These are phyloP conservation scores for Grallaria varia DNA, from an alignment of 2,113 vertebrate species.

Conservation along the genomic window DNA sequence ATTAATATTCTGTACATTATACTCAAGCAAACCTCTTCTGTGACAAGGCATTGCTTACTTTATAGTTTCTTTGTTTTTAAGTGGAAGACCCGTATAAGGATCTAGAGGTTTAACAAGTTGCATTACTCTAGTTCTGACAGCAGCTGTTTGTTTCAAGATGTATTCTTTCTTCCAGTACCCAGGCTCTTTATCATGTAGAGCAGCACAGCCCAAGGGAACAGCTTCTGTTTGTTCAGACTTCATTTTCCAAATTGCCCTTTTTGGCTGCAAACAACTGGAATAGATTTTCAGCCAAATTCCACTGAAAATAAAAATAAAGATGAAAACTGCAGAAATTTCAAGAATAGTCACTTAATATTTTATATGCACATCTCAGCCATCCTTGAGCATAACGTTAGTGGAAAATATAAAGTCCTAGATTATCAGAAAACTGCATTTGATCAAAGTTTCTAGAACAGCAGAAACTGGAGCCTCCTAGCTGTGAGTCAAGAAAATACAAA, in stretches of 20 bases:
- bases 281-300: slow-evolving; percentile 82
- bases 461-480: neutral
- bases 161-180: slow-evolving; percentile 85
- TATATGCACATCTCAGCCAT: neutral
- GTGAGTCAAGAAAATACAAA: neutral
- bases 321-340: neutral
- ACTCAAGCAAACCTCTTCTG: neutral
- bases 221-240: slow-evolving; percentile 26
- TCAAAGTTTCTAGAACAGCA: neutral
- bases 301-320: slow-evolving; percentile 65
- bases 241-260: slow-evolving; percentile 42
- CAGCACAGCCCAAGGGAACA: neutral
- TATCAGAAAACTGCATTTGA: neutral
- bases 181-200: slow-evolving; percentile 49
- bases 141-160: slow-evolving; percentile 70
- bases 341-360: neutral
- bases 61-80: slow-evolving; percentile 73
- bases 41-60: slow-evolving; percentile 53
- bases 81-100: slow-evolving; percentile 79
- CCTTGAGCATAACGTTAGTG: neutral
- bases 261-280: slow-evolving; percentile 51
- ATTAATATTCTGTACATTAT: neutral
- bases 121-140: slow-evolving; percentile 65
- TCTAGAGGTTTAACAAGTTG: slow-evolving; percentile 71
- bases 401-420: neutral